phyloP scores from a whole-genome alignment of 1,140 invertebrate genomes.

The Cryptotermes secundus region DNA sequence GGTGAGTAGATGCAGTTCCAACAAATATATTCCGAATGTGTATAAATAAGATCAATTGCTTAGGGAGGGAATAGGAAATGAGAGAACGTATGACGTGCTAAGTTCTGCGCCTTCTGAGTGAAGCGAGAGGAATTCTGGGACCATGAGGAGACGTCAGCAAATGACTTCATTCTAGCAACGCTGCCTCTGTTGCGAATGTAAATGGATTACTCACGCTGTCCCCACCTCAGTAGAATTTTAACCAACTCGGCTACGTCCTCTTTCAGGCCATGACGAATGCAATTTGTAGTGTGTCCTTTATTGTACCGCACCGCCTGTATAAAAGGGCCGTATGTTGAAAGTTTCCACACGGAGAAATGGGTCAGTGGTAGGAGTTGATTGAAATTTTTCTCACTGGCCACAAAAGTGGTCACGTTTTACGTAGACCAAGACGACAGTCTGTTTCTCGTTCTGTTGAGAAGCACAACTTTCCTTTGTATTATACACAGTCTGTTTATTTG shows the following conservation, averaged over 20 bases:
- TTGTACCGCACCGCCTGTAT: not conserved
- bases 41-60: not conserved
- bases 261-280: not conserved
- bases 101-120: not conserved
- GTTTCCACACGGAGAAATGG: not conserved
- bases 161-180: not conserved
- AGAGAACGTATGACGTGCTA: not conserved
- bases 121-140: too few relatives aligned
- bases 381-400: not conserved
- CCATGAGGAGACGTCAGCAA: not conserved
- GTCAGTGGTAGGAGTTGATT: not conserved
- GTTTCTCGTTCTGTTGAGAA: too few relatives aligned
- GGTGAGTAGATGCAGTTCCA: not conserved
- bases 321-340: not conserved
- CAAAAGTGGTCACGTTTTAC: not conserved
- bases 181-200: not conserved
- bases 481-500: too few relatives aligned
- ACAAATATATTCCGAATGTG: not conserved
- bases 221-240: not conserved
- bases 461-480: too few relatives aligned
- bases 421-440: too few relatives aligned
- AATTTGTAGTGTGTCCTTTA: not conserved
- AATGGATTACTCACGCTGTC: not conserved
- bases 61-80: not conserved
- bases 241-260: not conserved